These are phyloP conservation scores for Hermaeophaga mercurialis DNA, from an alignment of 2,888 invertebrate genomes.

Conservation along the genomic window DNA sequence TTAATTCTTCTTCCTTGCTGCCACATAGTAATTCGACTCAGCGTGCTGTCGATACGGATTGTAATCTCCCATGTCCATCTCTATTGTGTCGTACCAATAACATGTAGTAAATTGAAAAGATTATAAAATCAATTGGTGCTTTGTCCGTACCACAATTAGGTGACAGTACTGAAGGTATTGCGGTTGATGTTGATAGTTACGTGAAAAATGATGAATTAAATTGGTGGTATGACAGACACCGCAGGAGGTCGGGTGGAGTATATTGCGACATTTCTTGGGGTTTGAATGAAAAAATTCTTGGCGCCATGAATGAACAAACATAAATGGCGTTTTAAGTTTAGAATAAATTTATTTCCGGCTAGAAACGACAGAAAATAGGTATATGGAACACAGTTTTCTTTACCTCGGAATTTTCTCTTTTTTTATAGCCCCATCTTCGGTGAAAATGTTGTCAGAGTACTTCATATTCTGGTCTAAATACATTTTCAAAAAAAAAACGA, in stretches of 20 bases:
- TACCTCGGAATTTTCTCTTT: no score
- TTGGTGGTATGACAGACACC: slow-evolving; percentile 40
- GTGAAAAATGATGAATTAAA: slow-evolving; percentile 41
- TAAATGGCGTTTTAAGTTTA: no score
- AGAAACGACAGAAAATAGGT: no score
- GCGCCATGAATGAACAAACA: slow-evolving; percentile 7
- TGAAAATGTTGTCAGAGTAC: no score
- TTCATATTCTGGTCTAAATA: no score
- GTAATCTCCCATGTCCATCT: slow-evolving; percentile 57
- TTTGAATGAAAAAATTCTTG: neutral
- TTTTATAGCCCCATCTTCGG: no score
- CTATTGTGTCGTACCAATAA: slow-evolving; percentile 59
- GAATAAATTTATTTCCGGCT: no score
- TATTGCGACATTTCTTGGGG: neutral
- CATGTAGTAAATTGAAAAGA: slow-evolving; percentile 59
- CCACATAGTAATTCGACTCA: slow-evolving; percentile 48
- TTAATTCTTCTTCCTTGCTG: slow-evolving; percentile 30
- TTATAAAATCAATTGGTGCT: slow-evolving; percentile 58
- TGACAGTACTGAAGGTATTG: slow-evolving; percentile 49
- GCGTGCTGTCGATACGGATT: slow-evolving; percentile 48
- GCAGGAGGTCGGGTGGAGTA: slow-evolving; percentile 15
- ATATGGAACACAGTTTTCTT: no score
- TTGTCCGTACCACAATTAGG: slow-evolving; percentile 49
- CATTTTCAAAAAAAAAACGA: no score
- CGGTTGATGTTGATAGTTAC: slow-evolving; percentile 31